Conservation (phyloP, 2,113 vertebrate genomes). For the Xiphophorus maculatus region DNA sequence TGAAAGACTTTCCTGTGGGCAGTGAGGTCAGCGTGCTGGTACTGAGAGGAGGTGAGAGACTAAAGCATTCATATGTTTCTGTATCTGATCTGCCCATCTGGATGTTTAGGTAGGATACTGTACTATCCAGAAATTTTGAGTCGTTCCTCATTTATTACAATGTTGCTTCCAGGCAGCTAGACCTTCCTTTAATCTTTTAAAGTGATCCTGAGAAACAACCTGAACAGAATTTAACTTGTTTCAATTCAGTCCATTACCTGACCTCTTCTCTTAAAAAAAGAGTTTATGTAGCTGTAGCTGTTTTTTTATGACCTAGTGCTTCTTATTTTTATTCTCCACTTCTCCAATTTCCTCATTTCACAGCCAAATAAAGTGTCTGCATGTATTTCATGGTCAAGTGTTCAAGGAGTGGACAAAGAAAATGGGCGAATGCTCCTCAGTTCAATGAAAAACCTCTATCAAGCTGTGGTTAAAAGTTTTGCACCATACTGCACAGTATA, state of each 20-base stretch:
- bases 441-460: too few relatives aligned
- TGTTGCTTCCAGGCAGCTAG: neutral
- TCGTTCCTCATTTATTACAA: neutral
- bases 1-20: conserved; percentile 94
- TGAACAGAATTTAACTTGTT: too few relatives aligned
- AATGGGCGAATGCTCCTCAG: too few relatives aligned
- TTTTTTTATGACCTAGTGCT: neutral
- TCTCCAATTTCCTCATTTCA: neutral
- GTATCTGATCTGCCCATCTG: neutral
- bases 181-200: neutral
- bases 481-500: too few relatives aligned
- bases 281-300: neutral
- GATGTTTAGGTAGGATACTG: neutral
- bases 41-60: conserved; percentile 89
- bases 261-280: neutral
- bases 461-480: too few relatives aligned
- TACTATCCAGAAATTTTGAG: neutral
- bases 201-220: neutral
- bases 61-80: neutral
- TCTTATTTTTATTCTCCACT: neutral
- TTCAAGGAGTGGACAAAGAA: too few relatives aligned
- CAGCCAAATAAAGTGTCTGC: neutral
- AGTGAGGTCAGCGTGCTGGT: conserved; percentile 94
- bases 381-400: too few relatives aligned
- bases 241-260: neutral